phyloP scores from a whole-genome alignment of 1,140 invertebrate genomes.

The Euwallacea fornicatus region DNA sequence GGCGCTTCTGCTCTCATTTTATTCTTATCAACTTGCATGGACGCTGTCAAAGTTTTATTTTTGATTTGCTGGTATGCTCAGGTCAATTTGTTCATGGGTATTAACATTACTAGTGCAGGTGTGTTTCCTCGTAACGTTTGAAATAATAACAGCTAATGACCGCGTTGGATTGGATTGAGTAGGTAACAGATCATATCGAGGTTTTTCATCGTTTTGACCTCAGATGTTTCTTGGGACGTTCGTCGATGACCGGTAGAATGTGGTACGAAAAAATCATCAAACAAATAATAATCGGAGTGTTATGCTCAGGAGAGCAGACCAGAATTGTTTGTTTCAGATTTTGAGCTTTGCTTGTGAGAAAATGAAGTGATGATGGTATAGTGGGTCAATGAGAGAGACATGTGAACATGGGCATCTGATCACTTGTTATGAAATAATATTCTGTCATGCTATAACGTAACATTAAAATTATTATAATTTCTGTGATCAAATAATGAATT shows the following conservation, averaged over 20 bases:
- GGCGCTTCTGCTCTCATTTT: background rate
- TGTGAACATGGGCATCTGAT: too few relatives aligned
- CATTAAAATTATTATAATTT: too few relatives aligned
- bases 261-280: constrained; percentile 7
- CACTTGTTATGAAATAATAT: too few relatives aligned
- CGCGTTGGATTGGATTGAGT: background rate
- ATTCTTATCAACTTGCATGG: too few relatives aligned
- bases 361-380: too few relatives aligned
- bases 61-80: background rate
- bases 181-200: background rate
- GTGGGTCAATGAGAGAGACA: too few relatives aligned
- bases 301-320: background rate
- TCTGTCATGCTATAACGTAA: too few relatives aligned
- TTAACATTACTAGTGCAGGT: background rate
- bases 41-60: background rate
- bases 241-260: constrained; percentile 8
- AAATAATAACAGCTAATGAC: too few relatives aligned
- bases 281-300: background rate
- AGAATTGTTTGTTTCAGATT: too few relatives aligned
- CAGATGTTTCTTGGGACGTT: constrained; percentile 4
- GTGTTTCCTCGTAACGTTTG: background rate
- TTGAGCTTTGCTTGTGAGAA: too few relatives aligned
- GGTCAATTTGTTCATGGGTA: too few relatives aligned
- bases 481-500: too few relatives aligned
- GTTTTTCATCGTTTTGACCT: constrained; percentile 12